Base-by-base conservation (phyloP, 2,797 vertebrate species). In the Phalanger gymnotis region DNA sequence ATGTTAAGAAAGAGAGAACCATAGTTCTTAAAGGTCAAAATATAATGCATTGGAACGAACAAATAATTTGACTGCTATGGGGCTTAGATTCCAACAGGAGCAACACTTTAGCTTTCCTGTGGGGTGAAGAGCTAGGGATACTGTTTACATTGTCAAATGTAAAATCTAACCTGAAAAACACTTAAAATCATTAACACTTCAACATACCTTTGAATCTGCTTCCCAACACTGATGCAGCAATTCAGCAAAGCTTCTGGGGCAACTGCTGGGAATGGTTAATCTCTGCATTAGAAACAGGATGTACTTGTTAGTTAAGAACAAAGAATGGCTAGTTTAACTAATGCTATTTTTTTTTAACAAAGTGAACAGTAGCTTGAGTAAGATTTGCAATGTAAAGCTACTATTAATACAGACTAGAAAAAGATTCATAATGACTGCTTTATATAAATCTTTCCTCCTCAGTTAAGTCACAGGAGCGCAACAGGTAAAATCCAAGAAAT, bases 251-350 rank as follows among this genome's bases (percentile, higher is more conserved):
- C 99, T 99, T 98, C 98, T 97, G 40, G 99, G 99, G 98, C 99
- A 99, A 98, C 99, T 98, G 97, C 99, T 99, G 25, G 99, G 99
- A 99, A 99, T 99, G 98, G 99, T 99, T 98, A 99, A 98, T 98
- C 99, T 99, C 99, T 99, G 98, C 47, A 99, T 98, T 1, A 98
- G 90, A 97, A 90, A 96, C 34, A 91, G 54, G 94, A 96, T 13
- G 30, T 96, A 96, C 30, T 96, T 73, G 93, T 95, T 91, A 96
- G 91, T 0, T 95, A 31, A 87, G 96, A 97, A 90, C 19, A 96
- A 96, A 94, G 51, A 87, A 87, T 28, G 73, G 1, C 9, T 87
- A 9, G 22, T 87, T 87, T 47, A 87, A 51, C 9, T 87, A 87
- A 47, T 11, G 40, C 40, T 51, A 81, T 51, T 12, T 53, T 51